Conservation (phyloP, 2,797 vertebrate species). For the Chromobotia macracanthus region DNA sequence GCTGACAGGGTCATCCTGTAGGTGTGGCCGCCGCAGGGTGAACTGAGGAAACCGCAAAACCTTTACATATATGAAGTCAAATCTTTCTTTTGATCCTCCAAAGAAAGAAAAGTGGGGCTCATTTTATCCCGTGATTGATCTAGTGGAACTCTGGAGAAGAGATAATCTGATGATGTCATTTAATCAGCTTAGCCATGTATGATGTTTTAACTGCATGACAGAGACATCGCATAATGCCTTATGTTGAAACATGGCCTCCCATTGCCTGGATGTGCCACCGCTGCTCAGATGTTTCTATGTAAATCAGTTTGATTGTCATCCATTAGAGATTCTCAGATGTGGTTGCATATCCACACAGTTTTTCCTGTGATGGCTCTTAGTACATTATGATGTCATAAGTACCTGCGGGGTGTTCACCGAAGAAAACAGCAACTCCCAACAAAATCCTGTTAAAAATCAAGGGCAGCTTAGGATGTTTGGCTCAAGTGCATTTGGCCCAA, state of each 20-base stretch:
- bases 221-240: slow-evolving; percentile 3
- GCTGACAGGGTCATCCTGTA: slow-evolving; percentile 58
- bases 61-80: neutral
- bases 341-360: neutral
- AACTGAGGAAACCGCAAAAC: slow-evolving; percentile 27
- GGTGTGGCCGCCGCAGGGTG: slow-evolving; percentile 39
- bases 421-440: slow-evolving; percentile 7
- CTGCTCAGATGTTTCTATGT: slow-evolving; percentile 6
- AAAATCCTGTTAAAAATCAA: slow-evolving; percentile 28
- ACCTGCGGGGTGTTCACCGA: slow-evolving; percentile 24
- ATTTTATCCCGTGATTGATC: slow-evolving; percentile 8
- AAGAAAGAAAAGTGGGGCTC: neutral
- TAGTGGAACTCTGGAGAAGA: slow-evolving; percentile 30
- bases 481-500: slow-evolving; percentile 37
- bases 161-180: slow-evolving; percentile 40
- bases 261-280: neutral
- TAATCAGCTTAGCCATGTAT: slow-evolving; percentile 19
- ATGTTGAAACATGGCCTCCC: slow-evolving; percentile 3
- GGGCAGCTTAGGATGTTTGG: slow-evolving; percentile 46
- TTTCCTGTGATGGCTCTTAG: slow-evolving; percentile 22
- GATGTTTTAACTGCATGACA: slow-evolving; percentile 17
- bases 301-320: slow-evolving; percentile 24
- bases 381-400: slow-evolving; percentile 49
- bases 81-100: slow-evolving; percentile 1
- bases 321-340: neutral